phyloP scores from a whole-genome alignment of 2,888 invertebrate species.

The Agonopterix arenella region DNA sequence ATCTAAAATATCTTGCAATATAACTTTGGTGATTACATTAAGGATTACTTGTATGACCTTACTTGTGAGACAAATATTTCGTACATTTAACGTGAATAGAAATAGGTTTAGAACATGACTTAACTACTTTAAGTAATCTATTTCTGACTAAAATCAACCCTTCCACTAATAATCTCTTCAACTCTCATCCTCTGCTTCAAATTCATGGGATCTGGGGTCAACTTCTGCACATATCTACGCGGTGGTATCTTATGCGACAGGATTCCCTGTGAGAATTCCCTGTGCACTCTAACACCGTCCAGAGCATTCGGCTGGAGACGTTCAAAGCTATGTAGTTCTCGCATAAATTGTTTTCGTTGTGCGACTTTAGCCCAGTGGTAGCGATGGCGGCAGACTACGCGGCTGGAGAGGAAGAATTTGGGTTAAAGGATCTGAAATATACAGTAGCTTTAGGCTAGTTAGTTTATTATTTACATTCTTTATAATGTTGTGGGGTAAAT shows the following conservation, averaged over 20 bases:
- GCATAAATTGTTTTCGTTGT: conserved; percentile 77
- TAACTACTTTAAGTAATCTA: conserved; percentile 14
- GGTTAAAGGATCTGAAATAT: no score
- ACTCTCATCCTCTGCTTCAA: conserved; percentile 58
- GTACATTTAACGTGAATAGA: no score
- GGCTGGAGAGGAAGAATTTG: conserved; percentile 50
- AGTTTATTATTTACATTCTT: no score
- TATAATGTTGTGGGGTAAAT: no score
- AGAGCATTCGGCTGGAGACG: conserved; percentile 78
- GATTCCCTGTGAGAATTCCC: conserved; percentile 78
- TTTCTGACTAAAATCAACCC: conserved; percentile 42
- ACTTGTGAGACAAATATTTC: no score
- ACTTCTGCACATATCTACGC: conserved; percentile 57
- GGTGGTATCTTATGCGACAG: conserved; percentile 70
- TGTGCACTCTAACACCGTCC: conserved; percentile 79
- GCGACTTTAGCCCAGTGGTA: conserved; percentile 69
- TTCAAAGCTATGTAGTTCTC: conserved; percentile 78
- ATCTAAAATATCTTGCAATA: no score
- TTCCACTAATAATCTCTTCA: conserved; percentile 62
- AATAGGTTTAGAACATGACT: not conserved
- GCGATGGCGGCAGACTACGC: conserved; percentile 80
- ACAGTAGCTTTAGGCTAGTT: no score
- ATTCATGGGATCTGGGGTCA: conserved; percentile 57
- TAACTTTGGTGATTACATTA: not conserved
- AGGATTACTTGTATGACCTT: no score